Evolutionary conservation across 2,888 invertebrate species (phyloP).

Genomic region (Choristoneura rosaceana): DNA sequence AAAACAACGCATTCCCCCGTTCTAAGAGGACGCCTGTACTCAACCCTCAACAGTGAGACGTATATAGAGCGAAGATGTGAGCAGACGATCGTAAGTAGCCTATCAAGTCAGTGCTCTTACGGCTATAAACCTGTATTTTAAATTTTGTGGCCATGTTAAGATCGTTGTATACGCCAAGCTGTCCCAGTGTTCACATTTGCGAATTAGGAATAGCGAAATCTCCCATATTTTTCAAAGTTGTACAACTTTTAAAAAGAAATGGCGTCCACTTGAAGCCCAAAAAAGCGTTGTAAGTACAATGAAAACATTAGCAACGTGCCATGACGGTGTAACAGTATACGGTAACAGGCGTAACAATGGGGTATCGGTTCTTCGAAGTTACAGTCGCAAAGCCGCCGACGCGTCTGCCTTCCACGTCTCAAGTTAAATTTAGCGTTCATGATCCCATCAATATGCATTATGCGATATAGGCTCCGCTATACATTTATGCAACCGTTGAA

Average conservation of each 20-base stretch:
- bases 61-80: too few relatives aligned
- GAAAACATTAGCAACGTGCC: conserved; percentile 70
- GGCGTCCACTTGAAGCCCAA: conserved; percentile 51
- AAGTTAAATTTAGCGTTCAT: conserved; percentile 83
- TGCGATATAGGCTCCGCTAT: conserved; percentile 26
- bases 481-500: conserved; percentile 58
- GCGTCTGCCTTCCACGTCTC: conserved; percentile 59
- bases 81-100: too few relatives aligned
- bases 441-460: conserved; percentile 71
- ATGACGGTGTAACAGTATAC: conserved; percentile 76
- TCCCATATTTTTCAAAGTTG: neutral
- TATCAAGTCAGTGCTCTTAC: too few relatives aligned
- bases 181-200: neutral
- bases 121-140: too few relatives aligned
- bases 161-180: neutral
- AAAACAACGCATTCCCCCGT: too few relatives aligned
- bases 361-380: conserved; percentile 76
- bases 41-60: too few relatives aligned
- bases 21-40: too few relatives aligned
- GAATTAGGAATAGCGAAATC: neutral
- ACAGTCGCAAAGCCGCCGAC: conserved; percentile 65
- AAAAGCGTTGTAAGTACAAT: conserved; percentile 59
- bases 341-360: conserved; percentile 81
- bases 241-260: conserved; percentile 34
- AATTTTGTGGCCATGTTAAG: neutral